Evolutionary conservation across 2,797 vertebrate genomes (phyloP), one percentile per base, ranked within the genome.

Genomic region (Acanthornis magna): DNA sequence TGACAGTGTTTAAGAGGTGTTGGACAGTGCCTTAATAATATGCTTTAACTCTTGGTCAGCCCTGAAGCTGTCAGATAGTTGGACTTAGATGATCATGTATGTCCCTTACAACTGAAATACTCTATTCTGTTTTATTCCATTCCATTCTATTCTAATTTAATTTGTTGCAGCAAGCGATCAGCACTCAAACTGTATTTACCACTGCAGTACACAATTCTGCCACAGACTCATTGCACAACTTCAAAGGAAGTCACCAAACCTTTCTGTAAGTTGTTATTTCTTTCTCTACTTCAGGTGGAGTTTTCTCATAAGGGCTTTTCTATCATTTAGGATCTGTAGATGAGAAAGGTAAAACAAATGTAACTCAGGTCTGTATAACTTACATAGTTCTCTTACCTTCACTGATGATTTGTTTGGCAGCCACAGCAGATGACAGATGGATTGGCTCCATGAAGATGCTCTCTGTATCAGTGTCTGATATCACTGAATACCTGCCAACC

Each of bases 391-490:
- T 60, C 95, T 98, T 97, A 99, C 99, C 99, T 98, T 99, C 99
- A 15, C 45, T 98, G 96, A 99, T 99, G 96, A 99, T 99, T 97
- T 98, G 98, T 96, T 99, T 99, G 75, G 99, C 99, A 21, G 99
- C 99, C 66, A 99, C 92, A n/a, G 98, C 97, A 1, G 99, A 99
- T 3, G 99, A 99, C 13, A 99, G 98, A 89, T 99, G 99, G 86
- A 99, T 99, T 67, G 99, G 99, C 55, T 99, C 99, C 99, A 99
- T 99, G 97, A 99, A 98, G 95, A 99, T 99, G 94, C 99, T 99
- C 62, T 98, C 99, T 1, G 99, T 98, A 2, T 99, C 98, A 2
- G 99, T 97, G 2, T 99, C 98, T 0, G 99, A 99, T 87, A 99
- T 95, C 93, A 97, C 20, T 2, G 99, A 99, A 90, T 98, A 99